Percentiles rank a stretch among this genome's conserved stretches.
phyloP scores from a whole-genome alignment of 2,888 invertebrate genomes.

The Polydesmus complanatus region DNA sequence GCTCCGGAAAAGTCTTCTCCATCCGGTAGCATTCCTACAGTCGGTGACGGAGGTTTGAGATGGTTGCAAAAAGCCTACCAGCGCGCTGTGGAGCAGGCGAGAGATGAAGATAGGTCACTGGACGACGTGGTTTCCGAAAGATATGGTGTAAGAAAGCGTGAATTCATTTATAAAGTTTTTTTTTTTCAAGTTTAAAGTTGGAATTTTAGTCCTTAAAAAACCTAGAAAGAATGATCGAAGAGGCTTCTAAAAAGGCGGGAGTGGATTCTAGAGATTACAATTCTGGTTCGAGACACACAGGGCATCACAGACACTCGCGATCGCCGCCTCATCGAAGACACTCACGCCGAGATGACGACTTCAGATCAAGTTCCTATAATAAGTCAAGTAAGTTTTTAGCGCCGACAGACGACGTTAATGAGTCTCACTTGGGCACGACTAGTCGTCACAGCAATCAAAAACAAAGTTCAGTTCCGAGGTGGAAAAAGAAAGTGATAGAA shows the following conservation, averaged over 20 bases:
- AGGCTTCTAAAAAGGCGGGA: background rate
- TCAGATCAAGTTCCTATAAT: background rate
- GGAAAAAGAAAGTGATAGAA: background rate
- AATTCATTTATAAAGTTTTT: background rate
- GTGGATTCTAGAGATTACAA: background rate
- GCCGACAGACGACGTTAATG: background rate
- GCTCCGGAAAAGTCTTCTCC: slow-evolving; percentile 6
- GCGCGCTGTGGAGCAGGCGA: slow-evolving; percentile 42
- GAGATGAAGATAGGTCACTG: slow-evolving; percentile 37
- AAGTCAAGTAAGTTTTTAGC: background rate
- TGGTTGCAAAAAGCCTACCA: slow-evolving; percentile 42
- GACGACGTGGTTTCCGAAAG: slow-evolving; percentile 44
- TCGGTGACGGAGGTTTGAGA: slow-evolving; percentile 39
- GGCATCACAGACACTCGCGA: background rate
- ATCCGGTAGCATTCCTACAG: slow-evolving; percentile 27
- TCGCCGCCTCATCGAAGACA: background rate
- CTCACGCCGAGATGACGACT: background rate
- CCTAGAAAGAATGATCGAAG: slow-evolving; percentile 1
- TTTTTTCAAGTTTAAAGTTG: background rate
- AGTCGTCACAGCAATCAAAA: background rate
- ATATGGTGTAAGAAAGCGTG: slow-evolving; percentile 39
- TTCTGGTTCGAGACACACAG: background rate
- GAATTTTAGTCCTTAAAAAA: slow-evolving; percentile 1
- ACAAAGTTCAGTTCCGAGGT: background rate
- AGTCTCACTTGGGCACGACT: background rate